Evolutionary conservation across 2,888 invertebrate genomes (phyloP).

Genomic region (Petrophora chlorosata): DNA sequence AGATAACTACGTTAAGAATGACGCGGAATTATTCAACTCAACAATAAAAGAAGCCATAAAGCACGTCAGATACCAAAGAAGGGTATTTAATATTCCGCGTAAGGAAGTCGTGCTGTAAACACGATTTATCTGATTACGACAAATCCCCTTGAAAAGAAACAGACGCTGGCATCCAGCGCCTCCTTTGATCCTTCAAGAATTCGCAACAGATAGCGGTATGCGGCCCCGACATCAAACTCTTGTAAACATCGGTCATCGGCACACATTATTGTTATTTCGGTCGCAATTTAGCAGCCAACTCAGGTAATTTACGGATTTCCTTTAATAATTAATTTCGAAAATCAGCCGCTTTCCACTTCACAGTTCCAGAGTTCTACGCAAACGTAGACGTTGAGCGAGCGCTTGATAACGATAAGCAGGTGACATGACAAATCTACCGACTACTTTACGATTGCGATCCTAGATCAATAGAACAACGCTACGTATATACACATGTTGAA

Average conservation of each 20-base stretch:
- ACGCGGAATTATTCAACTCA: conserved; percentile 16
- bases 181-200: conserved; percentile 71
- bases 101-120: conserved; percentile 63
- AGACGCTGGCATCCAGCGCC: conserved; percentile 56
- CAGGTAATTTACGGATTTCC: conserved; percentile 42
- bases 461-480: neutral
- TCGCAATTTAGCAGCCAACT: conserved; percentile 44
- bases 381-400: too few relatives aligned
- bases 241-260: conserved; percentile 59
- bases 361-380: too few relatives aligned
- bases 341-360: conserved; percentile 19
- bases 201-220: conserved; percentile 49
- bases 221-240: conserved; percentile 49
- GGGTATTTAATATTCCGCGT: conserved; percentile 45
- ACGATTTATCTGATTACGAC: conserved; percentile 70
- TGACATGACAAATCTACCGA: conserved; percentile 15
- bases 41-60: conserved; percentile 25
- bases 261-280: conserved; percentile 56
- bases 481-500: too few relatives aligned
- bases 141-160: conserved; percentile 65
- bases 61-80: conserved; percentile 30
- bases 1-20: conserved; percentile 19
- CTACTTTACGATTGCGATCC: neutral
- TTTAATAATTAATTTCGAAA: conserved; percentile 32
- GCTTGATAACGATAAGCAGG: conserved; percentile 25